Evolutionary conservation across 2,888 invertebrate genomes (phyloP).

Genomic region (Globia sparganii): DNA sequence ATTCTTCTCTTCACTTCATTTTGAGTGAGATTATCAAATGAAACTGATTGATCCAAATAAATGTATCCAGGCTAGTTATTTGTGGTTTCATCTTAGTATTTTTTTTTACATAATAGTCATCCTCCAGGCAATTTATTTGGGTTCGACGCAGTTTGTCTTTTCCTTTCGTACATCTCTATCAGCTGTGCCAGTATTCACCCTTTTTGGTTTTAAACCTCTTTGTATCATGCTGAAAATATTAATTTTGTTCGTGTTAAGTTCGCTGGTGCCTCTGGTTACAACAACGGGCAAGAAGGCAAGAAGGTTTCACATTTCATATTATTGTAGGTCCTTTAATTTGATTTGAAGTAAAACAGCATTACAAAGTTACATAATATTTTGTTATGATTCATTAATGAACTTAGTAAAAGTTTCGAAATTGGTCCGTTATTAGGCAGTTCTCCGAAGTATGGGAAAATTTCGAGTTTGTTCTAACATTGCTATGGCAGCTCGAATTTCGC

Average conservation of each 20-base stretch:
- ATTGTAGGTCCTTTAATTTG: neutral
- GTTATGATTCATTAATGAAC: conserved; percentile 32
- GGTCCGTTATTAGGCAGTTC: conserved; percentile 14
- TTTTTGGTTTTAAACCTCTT: neutral
- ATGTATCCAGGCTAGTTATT: neutral
- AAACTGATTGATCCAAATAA: neutral
- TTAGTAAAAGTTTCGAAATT: conserved; percentile 32
- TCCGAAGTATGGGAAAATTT: conserved; percentile 8
- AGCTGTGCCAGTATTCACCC: neutral
- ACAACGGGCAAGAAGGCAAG: neutral
- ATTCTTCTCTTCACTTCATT: neutral
- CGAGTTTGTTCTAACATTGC: neutral
- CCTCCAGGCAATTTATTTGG: neutral
- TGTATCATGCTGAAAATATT: neutral
- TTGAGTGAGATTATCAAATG: neutral
- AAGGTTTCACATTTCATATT: neutral
- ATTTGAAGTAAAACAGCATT: conserved; percentile 8
- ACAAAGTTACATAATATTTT: conserved; percentile 10
- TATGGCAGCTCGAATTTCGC: neutral
- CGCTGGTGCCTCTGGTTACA: neutral
- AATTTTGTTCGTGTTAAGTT: neutral
- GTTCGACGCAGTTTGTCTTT: neutral
- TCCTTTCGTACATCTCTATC: neutral
- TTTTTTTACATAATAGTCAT: neutral
- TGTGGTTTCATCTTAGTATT: neutral